A percentile compares a stretch with the other conserved stretches of the same genome.
phyloP scores from a whole-genome alignment of 1,140 invertebrate species.

The Rhagoletis pomonella region DNA sequence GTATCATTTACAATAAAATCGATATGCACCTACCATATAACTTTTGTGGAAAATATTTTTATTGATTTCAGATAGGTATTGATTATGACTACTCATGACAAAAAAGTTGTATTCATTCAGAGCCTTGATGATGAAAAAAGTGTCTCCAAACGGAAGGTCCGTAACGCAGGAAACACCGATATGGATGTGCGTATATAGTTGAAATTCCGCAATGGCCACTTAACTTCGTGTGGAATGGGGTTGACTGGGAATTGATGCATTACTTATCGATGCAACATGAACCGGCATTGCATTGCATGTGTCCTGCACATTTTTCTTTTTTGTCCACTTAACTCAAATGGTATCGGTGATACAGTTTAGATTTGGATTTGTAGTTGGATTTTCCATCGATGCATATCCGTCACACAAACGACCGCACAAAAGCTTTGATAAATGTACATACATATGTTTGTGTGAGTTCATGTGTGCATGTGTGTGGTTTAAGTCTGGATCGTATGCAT shows the following conservation, averaged over 20 bases:
- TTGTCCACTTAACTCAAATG: not conserved
- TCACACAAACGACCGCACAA: not conserved
- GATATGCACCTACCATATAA: too few species aligned
- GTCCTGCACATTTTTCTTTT: not conserved
- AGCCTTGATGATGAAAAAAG: too few species aligned
- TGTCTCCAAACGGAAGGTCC: too few species aligned
- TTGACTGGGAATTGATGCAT: not conserved
- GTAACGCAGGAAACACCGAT: too few species aligned
- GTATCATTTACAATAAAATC: too few species aligned
- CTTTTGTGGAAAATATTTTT: too few species aligned
- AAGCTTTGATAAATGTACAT: too few species aligned
- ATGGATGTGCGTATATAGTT: not conserved
- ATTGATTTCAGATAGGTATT: too few species aligned
- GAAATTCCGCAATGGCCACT: not conserved
- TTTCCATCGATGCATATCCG: constrained; percentile 5
- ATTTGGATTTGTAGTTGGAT: constrained; percentile 32
- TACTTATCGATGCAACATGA: not conserved
- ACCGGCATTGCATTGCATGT: not conserved
- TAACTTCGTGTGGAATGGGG: not conserved
- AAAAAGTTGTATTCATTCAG: too few species aligned
- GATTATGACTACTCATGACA: too few species aligned
- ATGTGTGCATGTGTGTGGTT: not conserved
- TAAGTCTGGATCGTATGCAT: constrained; percentile 4
- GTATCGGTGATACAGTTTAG: constrained; percentile 16
- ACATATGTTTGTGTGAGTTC: not conserved